Evolutionary conservation across 2,888 invertebrate species (phyloP), one percentile per base, ranked within the genome.

Genomic region (Drosophila anomelani): DNA sequence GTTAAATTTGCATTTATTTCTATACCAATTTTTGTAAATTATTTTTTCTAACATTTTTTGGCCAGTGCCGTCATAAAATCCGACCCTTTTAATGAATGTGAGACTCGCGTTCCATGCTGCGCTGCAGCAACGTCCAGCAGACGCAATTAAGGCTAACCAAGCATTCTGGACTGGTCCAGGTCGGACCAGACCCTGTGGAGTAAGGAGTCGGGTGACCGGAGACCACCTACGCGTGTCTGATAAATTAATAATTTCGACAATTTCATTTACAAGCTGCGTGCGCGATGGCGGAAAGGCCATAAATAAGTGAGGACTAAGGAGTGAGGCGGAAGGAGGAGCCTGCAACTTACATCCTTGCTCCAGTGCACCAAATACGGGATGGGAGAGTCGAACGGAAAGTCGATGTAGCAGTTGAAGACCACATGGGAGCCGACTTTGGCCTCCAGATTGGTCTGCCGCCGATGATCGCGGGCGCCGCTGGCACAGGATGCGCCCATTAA

Each of bases 321-420:
- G 38, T 15, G 8, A 29, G 1, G 8, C 29, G 26, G 36, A 5
- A n/a, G 9, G 32, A 32, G 44, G 49, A 38, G 36, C 36, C 47
- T 34, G 47, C n/a, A 32, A 93, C 96, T 95, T 93, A 97, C 97
- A 91, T 96, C 96, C 93, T 97, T 97, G 90, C 96, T 96, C 98
- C 98, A 98, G 91, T 96, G 95, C 66, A 98, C 94, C 88, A 96
- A 95, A 92, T 97, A 97, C 10, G 97, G 96, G 85, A 97, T 96
- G 86, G 95, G 95, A 90, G 95, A 95, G 89, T 96, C 96, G 92
- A 97, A 96, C 75, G 97, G 97, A 92, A 97, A 98, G 93, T 97
- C 96, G 85, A 98, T 95, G 68, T 91, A 91, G 80, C 93, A 93
- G 90, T 92, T 92, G 81, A 93, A 93, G 67, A 92, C 92, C 62